Base-by-base conservation (phyloP, 2,888 invertebrate genomes). In the Icerya purchasi region DNA sequence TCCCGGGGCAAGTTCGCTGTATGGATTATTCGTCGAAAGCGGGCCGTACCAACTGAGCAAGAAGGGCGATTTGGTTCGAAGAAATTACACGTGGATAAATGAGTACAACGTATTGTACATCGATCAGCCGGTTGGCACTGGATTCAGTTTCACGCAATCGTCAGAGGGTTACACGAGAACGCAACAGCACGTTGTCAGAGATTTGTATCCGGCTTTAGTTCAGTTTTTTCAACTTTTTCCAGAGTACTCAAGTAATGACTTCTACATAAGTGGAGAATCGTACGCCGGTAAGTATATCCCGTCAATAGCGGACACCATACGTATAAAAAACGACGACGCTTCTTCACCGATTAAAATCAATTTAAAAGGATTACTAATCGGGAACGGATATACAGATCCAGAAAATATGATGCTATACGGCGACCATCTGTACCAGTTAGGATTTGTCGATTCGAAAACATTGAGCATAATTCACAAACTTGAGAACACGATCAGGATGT, bases 71-170 rank as follows among this genome's bases (percentile, higher is more conserved):
- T 21, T 83, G 59, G 73, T 75, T 64, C 72, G 78, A 63, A 77
- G 88, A 50, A 78, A 84, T 65, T 83, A 82, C 66, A 79, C 84
- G 10, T 94, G 93, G 93, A 83, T 81, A 59, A 72, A 78, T 50
- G 79, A 79, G 10, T 86, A 88, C 70, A 82, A 84, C 65, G 72
- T 93, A 51, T 77, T 94, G 58, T 94, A 87, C 70, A 85, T 94
- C 60, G 93, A 94, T 70, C 93, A 90, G 71, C 93, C 93, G 0
- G 92, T 88, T 1, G 90, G 90, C 1, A 84, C 90, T 1, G 93
- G 93, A 0, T 94, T 84, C 69, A 92, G 92, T 72, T 92, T 89
- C 68, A 90, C 92, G 0, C 78, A 81, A 1, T 72, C 78, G 60
- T 79, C 82, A 22, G 77, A 72, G 60, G 91, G 92, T 0, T 92